Evolutionary conservation across 2,113 vertebrate species (phyloP).

Genomic region (Peucedramus taeniatus): DNA sequence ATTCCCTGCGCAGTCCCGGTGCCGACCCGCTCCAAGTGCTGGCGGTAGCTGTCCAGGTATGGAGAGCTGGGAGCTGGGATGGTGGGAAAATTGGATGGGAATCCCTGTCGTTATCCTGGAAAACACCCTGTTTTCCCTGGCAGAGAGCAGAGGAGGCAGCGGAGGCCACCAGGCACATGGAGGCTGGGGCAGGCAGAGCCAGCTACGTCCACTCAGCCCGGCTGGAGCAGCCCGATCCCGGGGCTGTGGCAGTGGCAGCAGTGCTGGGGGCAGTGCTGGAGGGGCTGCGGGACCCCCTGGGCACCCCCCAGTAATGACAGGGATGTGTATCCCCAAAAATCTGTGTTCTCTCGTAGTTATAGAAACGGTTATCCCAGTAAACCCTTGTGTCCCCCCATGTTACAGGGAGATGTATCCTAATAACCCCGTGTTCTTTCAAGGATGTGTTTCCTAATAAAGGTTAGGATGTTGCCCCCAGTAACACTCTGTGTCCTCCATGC

Average conservation of each 20-base stretch:
- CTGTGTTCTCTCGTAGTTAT: not conserved
- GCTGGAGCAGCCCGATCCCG: conserved; percentile 84
- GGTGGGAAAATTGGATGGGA: not conserved
- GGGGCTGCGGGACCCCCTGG: conserved; percentile 40
- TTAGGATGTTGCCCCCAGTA: accelerated
- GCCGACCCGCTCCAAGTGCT: conserved; percentile 70
- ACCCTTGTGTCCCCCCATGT: accelerated
- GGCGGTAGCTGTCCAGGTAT: conserved; percentile 77
- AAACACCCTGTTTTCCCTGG: not conserved
- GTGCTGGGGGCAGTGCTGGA: conserved; percentile 78
- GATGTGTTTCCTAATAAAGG: not conserved
- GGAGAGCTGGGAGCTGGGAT: not conserved
- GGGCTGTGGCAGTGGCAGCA: conserved; percentile 80
- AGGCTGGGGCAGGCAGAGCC: conserved; percentile 86
- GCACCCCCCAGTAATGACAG: not conserved
- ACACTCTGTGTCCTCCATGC: not conserved
- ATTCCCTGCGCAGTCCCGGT: conserved; percentile 65
- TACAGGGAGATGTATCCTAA: not conserved
- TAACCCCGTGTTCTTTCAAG: not conserved
- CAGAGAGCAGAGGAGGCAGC: conserved; percentile 82
- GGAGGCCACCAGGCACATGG: conserved; percentile 82
- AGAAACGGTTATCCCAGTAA: not conserved
- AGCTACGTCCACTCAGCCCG: conserved; percentile 84
- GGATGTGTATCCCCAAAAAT: not conserved
- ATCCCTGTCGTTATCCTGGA: not conserved